These are phyloP conservation scores for Hipparchia semele DNA, from an alignment of 2,888 invertebrate genomes.

Conservation along the genomic window DNA sequence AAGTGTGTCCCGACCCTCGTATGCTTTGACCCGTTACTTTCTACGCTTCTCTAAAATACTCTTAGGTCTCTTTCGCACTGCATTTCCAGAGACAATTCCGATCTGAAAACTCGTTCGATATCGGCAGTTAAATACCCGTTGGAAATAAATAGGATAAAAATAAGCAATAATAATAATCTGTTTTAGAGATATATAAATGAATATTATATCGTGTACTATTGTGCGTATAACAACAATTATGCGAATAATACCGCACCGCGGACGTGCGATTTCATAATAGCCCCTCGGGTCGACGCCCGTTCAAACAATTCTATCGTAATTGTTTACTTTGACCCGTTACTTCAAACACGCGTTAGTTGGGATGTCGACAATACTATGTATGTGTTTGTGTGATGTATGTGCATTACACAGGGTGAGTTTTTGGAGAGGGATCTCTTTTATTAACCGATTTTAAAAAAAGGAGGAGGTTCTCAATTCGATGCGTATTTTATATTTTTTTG, in stretches of 20 bases:
- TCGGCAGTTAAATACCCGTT: no score
- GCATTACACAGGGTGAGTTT: background rate
- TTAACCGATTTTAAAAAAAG: no score
- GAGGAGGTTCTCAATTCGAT: no score
- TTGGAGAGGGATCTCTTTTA: background rate
- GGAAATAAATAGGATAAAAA: no score
- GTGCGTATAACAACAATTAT: conserved; percentile 18
- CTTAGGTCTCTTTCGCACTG: no score
- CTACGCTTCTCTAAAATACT: background rate
- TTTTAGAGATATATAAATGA: background rate
- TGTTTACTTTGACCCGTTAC: conserved; percentile 62
- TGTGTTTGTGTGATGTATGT: background rate
- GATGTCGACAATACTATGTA: background rate
- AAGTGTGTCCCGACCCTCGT: background rate
- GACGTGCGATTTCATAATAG: conserved; percentile 32
- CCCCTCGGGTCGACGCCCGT: conserved; percentile 58
- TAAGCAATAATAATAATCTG: no score
- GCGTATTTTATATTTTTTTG: no score
- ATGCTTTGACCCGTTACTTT: conserved; percentile 15
- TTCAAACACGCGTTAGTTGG: conserved; percentile 19
- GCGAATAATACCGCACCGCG: conserved; percentile 23
- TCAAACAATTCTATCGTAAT: conserved; percentile 71
- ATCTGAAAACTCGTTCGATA: no score
- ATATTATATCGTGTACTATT: background rate
- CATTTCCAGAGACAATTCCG: no score